phyloP scores from a whole-genome alignment of 2,888 invertebrate genomes.

The Phalangium opilio region DNA sequence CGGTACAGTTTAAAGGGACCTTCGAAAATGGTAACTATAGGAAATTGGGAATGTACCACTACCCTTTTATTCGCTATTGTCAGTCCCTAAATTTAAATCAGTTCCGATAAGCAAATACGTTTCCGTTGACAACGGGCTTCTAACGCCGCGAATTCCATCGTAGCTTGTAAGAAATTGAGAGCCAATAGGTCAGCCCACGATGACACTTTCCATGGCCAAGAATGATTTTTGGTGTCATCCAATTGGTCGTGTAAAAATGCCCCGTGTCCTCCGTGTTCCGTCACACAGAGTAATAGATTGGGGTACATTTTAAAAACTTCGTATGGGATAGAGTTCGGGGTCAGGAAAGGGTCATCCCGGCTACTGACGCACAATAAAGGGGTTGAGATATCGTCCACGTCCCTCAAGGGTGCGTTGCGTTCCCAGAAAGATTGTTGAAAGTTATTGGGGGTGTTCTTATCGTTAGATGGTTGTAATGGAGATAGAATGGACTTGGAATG shows the following conservation, averaged over 20 bases:
- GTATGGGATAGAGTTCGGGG: conserved; percentile 23
- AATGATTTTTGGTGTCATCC: background rate
- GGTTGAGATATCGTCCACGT: conserved; percentile 28
- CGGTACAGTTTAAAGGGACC: no score
- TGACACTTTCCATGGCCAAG: no score
- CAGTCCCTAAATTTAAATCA: no score
- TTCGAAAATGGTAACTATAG: no score
- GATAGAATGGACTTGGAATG: no score
- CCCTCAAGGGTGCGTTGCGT: conserved; percentile 27
- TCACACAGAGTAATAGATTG: conserved; percentile 25
- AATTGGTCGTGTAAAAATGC: conserved; percentile 24
- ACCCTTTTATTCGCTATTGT: no score
- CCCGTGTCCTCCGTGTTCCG: conserved; percentile 29
- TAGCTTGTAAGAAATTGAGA: conserved; percentile 8
- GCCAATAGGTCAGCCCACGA: conserved; percentile 8
- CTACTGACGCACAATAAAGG: conserved; percentile 28
- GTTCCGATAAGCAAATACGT: no score
- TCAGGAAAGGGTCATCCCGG: conserved; percentile 26
- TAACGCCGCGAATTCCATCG: conserved; percentile 5
- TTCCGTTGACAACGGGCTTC: conserved; percentile 1
- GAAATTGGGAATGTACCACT: no score
- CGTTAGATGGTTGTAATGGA: no score
- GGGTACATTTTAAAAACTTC: conserved; percentile 27
- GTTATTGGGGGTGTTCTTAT: conserved; percentile 20
- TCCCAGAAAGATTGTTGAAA: conserved; percentile 27